These are phyloP conservation scores for Vidua macroura DNA, from an alignment of 2,113 vertebrate genomes.

Conservation along the genomic window DNA sequence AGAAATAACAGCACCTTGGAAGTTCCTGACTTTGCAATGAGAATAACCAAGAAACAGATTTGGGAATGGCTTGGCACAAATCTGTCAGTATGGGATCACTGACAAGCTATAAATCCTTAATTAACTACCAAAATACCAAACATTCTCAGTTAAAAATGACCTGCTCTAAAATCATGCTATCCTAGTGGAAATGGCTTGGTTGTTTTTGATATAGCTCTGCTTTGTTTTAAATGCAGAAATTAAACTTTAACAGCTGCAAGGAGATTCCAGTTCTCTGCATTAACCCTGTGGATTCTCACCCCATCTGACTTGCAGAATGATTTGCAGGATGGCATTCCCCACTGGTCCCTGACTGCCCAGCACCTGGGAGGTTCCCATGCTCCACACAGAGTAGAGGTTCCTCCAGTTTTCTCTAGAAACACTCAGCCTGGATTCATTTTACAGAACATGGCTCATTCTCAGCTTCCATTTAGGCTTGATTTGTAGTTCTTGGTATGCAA, in stretches of 20 bases:
- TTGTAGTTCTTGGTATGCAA: not conserved
- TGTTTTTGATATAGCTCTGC: slow-evolving; percentile 56
- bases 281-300: not conserved
- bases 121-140: not conserved
- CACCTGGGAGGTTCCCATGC: not conserved
- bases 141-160: slow-evolving; percentile 13
- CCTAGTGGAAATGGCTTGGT: slow-evolving; percentile 54
- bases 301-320: not conserved
- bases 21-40: not conserved
- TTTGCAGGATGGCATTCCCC: not conserved
- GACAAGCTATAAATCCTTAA: not conserved
- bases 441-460: not conserved
- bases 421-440: not conserved
- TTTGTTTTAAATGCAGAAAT: slow-evolving; percentile 69
- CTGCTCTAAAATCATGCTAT: slow-evolving; percentile 44
- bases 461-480: not conserved
- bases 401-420: not conserved
- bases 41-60: not conserved
- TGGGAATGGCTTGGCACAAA: not conserved
- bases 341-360: not conserved
- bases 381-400: not conserved
- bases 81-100: not conserved
- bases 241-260: slow-evolving; percentile 52
- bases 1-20: not conserved
- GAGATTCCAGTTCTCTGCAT: not conserved